A percentile compares a stretch with the other conserved stretches of the same genome.
Evolutionary conservation across 2,888 invertebrate species (phyloP).

Genomic region (Cephus spinipes): DNA sequence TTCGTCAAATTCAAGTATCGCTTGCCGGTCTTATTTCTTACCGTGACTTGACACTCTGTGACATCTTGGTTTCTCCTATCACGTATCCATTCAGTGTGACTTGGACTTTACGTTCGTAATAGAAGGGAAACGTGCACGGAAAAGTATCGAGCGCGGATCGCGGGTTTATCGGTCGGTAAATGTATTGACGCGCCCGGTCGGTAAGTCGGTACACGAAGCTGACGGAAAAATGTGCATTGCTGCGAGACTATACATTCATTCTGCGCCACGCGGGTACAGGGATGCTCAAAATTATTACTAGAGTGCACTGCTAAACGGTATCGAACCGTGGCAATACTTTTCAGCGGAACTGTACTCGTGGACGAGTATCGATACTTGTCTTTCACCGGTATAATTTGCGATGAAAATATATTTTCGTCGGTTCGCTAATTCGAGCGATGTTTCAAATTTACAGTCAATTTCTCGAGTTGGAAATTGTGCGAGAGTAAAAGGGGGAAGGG

Average conservation of each 20-base stretch:
- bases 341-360: not conserved
- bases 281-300: no score
- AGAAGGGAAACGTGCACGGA: not conserved
- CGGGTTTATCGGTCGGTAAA: not conserved
- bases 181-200: no score
- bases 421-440: not conserved
- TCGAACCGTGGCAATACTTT: no score
- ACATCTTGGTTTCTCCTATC: not conserved
- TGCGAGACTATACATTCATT: not conserved
- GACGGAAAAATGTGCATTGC: not conserved
- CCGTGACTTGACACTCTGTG: not conserved
- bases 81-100: not conserved
- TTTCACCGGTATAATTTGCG: not conserved
- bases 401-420: not conserved
- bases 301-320: no score
- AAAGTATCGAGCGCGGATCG: not conserved
- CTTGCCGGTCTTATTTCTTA: not conserved
- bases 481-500: not conserved
- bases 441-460: not conserved
- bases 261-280: no score
- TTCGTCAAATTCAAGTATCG: not conserved
- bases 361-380: not conserved
- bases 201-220: not conserved
- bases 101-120: not conserved
- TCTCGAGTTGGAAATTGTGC: not conserved